phyloP scores from a whole-genome alignment of 2,113 vertebrate species.

The Sceloporus undulatus region DNA sequence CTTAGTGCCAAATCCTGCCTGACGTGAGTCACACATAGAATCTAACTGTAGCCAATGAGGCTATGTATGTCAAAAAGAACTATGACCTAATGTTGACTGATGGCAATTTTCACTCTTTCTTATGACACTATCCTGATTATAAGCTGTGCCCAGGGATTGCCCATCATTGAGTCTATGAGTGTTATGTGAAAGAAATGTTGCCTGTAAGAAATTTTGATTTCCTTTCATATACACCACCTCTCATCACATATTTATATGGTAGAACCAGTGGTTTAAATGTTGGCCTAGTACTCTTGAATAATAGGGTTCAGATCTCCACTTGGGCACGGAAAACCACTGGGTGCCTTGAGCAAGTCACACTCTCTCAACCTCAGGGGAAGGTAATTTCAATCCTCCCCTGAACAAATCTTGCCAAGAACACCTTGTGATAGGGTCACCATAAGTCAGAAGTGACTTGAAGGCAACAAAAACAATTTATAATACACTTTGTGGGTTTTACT shows the following conservation, averaged over 20 bases:
- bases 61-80: constrained; percentile 11
- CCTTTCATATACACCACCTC: neutral
- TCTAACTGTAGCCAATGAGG: constrained; percentile 34
- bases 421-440: no score
- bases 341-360: no score
- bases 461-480: no score
- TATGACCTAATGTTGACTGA: constrained; percentile 1
- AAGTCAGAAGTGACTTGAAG: no score
- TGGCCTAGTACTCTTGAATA: no score
- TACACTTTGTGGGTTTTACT: no score
- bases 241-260: neutral
- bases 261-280: no score
- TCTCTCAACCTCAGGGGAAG: no score
- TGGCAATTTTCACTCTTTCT: neutral
- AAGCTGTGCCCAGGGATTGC: neutral
- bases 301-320: no score
- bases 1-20: constrained; percentile 41
- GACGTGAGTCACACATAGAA: constrained; percentile 46
- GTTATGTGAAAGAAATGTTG: neutral
- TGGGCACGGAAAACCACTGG: no score
- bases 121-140: neutral
- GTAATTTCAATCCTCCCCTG: no score
- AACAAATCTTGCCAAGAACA: no score
- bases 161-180: neutral
- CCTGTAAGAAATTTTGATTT: neutral